A percentile compares a stretch with the other conserved stretches of the same genome.
These are phyloP conservation scores for Marisa cornuarietis DNA, from an alignment of 1,140 invertebrate genomes.

Conservation along the genomic window DNA sequence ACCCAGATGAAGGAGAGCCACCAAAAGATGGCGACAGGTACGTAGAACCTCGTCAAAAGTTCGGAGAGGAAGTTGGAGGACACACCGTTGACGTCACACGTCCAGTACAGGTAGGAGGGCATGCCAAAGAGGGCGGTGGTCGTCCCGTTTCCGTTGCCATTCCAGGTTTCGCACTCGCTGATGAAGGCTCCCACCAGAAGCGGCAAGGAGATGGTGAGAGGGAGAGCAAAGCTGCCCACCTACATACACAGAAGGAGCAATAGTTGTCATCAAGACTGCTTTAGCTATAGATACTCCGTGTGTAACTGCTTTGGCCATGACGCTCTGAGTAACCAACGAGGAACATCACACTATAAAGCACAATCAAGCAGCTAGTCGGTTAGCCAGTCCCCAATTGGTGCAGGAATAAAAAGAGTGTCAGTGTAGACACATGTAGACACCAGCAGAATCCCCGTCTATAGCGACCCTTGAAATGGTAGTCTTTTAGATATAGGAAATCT, in stretches of 20 bases:
- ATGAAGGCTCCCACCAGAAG: slow-evolving; percentile 55
- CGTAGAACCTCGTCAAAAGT: slow-evolving; percentile 45
- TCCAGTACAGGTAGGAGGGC: slow-evolving; percentile 56
- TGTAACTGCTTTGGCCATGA: too few species aligned
- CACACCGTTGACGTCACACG: slow-evolving; percentile 47
- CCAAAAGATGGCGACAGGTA: slow-evolving; percentile 48
- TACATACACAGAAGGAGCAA: background rate
- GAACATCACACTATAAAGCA: too few species aligned
- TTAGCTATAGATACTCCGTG: too few species aligned
- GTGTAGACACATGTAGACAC: too few species aligned
- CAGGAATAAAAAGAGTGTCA: too few species aligned
- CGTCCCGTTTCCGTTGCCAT: slow-evolving; percentile 18
- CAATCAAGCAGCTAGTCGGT: too few species aligned
- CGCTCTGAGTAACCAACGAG: too few species aligned
- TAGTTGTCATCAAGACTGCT: background rate
- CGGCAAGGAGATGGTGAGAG: slow-evolving; percentile 55
- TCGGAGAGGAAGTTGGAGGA: slow-evolving; percentile 41
- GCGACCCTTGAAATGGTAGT: too few species aligned
- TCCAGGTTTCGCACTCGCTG: slow-evolving; percentile 49
- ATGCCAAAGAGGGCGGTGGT: slow-evolving; percentile 19
- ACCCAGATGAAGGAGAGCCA: slow-evolving; percentile 59
- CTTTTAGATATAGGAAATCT: too few species aligned
- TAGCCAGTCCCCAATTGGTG: too few species aligned
- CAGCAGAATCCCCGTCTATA: too few species aligned
- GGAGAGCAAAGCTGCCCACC: slow-evolving; percentile 56